phyloP scores from a whole-genome alignment of 2,888 invertebrate genomes.

The Lomographa bimaculata region DNA sequence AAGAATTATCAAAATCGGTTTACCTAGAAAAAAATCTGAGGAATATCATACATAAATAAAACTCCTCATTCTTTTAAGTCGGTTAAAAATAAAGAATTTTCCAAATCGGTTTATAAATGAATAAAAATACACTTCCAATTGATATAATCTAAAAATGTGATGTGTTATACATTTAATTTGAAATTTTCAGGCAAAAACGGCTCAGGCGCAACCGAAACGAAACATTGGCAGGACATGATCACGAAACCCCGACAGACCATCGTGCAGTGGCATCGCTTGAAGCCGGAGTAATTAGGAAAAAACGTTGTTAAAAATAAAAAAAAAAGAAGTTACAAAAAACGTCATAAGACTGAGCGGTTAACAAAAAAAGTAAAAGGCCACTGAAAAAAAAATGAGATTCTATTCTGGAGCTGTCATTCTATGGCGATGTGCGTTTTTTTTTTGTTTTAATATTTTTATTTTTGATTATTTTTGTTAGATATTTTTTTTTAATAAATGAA shows the following conservation, averaged over 20 bases:
- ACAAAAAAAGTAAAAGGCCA: constrained; percentile 59
- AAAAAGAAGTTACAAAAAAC: constrained; percentile 57
- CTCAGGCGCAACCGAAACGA: constrained; percentile 97
- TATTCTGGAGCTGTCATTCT: constrained; percentile 29
- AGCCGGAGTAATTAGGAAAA: constrained; percentile 88
- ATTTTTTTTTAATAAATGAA: too few species aligned
- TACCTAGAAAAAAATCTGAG: too few species aligned
- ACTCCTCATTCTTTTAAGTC: too few species aligned
- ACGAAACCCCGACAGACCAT: constrained; percentile 98
- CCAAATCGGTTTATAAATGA: too few species aligned
- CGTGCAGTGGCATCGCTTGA: constrained; percentile 98
- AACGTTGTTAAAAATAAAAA: constrained; percentile 36
- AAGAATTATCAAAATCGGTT: too few species aligned
- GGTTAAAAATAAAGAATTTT: too few species aligned
- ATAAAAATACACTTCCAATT: too few species aligned
- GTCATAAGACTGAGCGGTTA: constrained; percentile 81
- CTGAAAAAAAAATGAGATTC: constrained; percentile 43
- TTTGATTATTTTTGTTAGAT: too few species aligned
- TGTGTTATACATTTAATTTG: too few species aligned
- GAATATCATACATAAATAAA: too few species aligned
- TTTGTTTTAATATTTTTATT: constrained; percentile 1
- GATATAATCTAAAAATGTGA: too few species aligned
- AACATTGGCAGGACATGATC: constrained; percentile 99
- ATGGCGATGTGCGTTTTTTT: constrained; percentile 27
- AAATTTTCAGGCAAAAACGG: constrained; percentile 95